Percentiles rank a stretch among this genome's conserved stretches.
Conservation (phyloP, 2,888 invertebrate genomes). For the Unio pictorum region DNA sequence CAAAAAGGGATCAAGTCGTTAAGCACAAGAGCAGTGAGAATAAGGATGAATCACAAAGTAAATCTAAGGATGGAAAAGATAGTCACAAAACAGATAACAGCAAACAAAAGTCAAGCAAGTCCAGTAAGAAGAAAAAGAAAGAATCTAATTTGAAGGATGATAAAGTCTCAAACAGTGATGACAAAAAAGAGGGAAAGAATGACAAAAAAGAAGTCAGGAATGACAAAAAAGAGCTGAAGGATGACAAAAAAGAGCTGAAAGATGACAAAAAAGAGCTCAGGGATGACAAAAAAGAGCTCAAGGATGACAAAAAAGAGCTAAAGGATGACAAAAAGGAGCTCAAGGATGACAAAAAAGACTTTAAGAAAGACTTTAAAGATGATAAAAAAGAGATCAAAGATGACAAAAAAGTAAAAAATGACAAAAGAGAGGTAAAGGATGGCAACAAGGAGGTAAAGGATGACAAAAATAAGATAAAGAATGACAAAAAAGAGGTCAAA, state of each 20-base stretch:
- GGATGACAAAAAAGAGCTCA: constrained; percentile 14
- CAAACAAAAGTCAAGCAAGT: constrained; percentile 6
- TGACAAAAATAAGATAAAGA: constrained; percentile 9
- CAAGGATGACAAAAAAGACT: constrained; percentile 7
- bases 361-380: constrained; percentile 11
- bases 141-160: constrained; percentile 8
- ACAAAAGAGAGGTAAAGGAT: constrained; percentile 2
- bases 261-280: constrained; percentile 12
- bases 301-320: constrained; percentile 7
- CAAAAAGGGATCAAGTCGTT: constrained; percentile 6
- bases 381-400: constrained; percentile 13
- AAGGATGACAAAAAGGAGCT: constrained; percentile 7
- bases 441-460: constrained; percentile 2
- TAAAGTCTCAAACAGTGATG: constrained; percentile 15
- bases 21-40: constrained; percentile 8
- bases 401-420: constrained; percentile 11
- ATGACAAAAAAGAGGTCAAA: constrained; percentile 4
- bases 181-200: constrained; percentile 23
- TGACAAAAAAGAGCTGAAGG: constrained; percentile 9
- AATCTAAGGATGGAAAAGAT: constrained; percentile 6
- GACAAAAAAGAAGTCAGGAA: constrained; percentile 14
- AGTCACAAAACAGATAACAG: constrained; percentile 10
- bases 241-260: constrained; percentile 8
- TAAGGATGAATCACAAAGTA: constrained; percentile 13
- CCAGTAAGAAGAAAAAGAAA: constrained; percentile 4